A percentile compares a stretch with the other conserved stretches of the same genome.
These are phyloP conservation scores for Pollimyrus isidori DNA, from an alignment of 2,113 vertebrate species.

Conservation along the genomic window DNA sequence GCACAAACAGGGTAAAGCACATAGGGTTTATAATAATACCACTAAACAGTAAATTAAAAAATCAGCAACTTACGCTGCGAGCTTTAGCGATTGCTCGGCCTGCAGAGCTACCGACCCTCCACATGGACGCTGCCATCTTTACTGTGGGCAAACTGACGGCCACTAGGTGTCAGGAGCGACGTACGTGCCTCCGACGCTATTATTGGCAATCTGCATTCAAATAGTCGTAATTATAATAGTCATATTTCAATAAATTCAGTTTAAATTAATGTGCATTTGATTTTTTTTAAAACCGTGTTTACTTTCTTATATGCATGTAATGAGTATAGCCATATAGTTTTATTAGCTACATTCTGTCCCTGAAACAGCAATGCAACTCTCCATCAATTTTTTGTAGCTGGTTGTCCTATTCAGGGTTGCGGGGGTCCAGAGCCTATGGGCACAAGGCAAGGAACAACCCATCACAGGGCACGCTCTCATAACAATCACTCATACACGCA, in stretches of 20 bases:
- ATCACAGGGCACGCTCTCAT: neutral
- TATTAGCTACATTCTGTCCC: no score
- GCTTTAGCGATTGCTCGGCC: constrained; percentile 53
- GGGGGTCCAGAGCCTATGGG: no score
- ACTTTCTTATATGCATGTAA: neutral
- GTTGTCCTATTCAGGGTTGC: no score
- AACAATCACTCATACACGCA: neutral
- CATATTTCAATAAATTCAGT: neutral
- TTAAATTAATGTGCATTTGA: neutral
- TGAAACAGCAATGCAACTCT: no score
- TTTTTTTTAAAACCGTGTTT: neutral
- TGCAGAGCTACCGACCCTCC: constrained; percentile 55
- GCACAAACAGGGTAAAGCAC: neutral
- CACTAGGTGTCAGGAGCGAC: neutral
- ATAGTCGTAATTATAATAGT: neutral
- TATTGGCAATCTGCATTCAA: neutral
- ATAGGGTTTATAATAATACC: neutral
- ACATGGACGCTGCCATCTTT: constrained; percentile 77
- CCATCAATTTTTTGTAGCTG: no score
- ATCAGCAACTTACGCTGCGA: constrained; percentile 56
- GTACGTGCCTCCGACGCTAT: neutral
- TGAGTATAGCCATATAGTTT: no score
- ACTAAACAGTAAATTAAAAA: neutral
- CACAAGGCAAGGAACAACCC: neutral
- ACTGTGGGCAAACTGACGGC: neutral